Base-by-base conservation (phyloP, 2,797 vertebrate genomes). In the Megaceryle alcyon region DNA sequence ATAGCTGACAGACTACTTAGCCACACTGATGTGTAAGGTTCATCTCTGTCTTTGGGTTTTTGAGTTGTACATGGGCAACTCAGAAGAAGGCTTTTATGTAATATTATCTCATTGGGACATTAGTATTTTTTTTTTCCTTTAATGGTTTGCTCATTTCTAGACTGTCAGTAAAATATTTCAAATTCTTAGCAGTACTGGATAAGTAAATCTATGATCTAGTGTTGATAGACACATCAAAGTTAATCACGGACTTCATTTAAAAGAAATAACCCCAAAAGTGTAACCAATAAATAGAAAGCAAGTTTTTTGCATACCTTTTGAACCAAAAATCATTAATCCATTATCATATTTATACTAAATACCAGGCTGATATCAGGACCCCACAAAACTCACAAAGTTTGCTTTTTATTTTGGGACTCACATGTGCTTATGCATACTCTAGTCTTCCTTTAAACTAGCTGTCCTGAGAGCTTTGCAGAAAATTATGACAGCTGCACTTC, bases 141-240 rank as follows among this genome's bases (percentile, higher is more conserved):
- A 90, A 91, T 82, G 15, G 84, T 88, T 88, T 92, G 79, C 70
- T 78, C 72, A 64, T 95, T 92, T 91, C 66, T 82, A 79, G 73
- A 63, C 80, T 94, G 77, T 84, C 63, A 82, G 95, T 95, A 93
- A 94, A 95, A 82, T 72, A 93, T 86, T 94, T 95, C 54, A 82
- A 51, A 70, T 95, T 94, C 72, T 70, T 54, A 91, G 88, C n/a
- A 72, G 46, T 72, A 78, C 43, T 90, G 65, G 88, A 61, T 78
- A 87, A 92, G 33, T 68, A 81, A 66, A 88, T 19, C 83, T 95
- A 14, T 95, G 96, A 95, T 95, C 82, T 86, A 43, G 33, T 43
- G 26, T 41, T 95, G 92, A 95, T 82, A 95, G 95, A 86, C 94
- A 92, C 90, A 92, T 95, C 93, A 95, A 96, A 96, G 94, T 94